phyloP scores from a whole-genome alignment of 2,797 vertebrate species.

The Siniperca undulata region DNA sequence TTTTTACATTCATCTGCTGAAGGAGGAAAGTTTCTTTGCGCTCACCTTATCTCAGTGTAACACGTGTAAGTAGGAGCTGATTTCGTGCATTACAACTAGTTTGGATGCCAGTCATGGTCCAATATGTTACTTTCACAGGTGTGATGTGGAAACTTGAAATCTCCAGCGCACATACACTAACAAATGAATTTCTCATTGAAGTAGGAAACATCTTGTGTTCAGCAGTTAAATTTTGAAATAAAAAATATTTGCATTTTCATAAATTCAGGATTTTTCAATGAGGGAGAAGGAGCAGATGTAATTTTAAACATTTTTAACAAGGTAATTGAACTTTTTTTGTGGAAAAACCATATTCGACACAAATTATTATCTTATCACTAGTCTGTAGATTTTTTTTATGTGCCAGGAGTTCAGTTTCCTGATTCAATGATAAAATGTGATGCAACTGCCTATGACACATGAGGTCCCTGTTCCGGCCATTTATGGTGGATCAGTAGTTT shows the following conservation, averaged over 20 bases:
- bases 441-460: not conserved
- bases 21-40: not conserved
- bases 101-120: too few species aligned
- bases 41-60: not conserved
- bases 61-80: too few species aligned
- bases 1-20: not conserved
- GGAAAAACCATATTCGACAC: too few species aligned
- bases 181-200: not conserved
- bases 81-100: not conserved
- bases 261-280: not conserved
- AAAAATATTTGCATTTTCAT: not conserved
- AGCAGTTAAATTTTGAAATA: not conserved
- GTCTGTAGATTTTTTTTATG: not conserved
- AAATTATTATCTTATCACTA: not conserved
- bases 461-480: too few species aligned
- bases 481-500: not conserved
- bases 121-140: not conserved
- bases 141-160: not conserved
- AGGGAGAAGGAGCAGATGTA: not conserved
- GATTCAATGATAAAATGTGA: not conserved
- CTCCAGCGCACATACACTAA: not conserved
- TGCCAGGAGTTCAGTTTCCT: not conserved
- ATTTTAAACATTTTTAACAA: too few species aligned
- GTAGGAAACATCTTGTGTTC: not conserved
- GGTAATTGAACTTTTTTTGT: too few species aligned